Evolutionary conservation across 2,113 vertebrate genomes (phyloP).

Genomic region (Stigmatopora argus): DNA sequence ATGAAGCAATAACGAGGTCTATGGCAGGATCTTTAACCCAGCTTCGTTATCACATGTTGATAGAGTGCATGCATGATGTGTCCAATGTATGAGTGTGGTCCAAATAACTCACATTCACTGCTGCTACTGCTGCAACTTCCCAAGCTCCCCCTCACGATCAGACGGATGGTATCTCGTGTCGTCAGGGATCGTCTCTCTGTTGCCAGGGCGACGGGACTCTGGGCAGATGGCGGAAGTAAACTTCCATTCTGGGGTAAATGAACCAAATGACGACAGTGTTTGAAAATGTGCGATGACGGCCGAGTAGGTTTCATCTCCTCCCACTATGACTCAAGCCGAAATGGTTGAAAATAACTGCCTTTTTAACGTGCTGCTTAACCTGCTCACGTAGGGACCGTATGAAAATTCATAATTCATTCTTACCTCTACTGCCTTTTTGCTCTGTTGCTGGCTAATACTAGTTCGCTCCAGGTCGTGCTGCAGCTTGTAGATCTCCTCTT

Average conservation of each 20-base stretch:
- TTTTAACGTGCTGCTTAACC: constrained; percentile 26
- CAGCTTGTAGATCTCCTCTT: constrained; percentile 95
- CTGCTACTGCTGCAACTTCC: constrained; percentile 93
- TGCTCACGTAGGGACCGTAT: constrained; percentile 17
- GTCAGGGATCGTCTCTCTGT: constrained; percentile 78
- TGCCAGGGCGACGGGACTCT: constrained; percentile 71
- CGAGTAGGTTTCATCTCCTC: constrained; percentile 41
- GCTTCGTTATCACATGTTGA: neutral
- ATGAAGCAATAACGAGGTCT: neutral
- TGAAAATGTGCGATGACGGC: constrained; percentile 16
- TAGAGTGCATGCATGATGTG: neutral
- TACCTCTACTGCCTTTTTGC: constrained; percentile 82
- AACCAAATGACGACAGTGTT: constrained; percentile 50
- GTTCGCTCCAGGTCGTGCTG: constrained; percentile 87
- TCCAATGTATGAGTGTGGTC: neutral
- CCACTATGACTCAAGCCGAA: constrained; percentile 49
- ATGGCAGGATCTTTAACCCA: neutral
- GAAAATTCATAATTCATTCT: constrained; percentile 38
- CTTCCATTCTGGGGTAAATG: constrained; percentile 77
- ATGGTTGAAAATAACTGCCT: constrained; percentile 37
- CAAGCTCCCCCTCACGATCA: constrained; percentile 93
- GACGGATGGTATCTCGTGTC: constrained; percentile 82
- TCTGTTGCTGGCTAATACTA: constrained; percentile 82
- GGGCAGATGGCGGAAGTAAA: constrained; percentile 71
- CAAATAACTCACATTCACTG: constrained; percentile 84